Base-by-base conservation (phyloP, 2,113 vertebrate genomes). In the Ictalurus furcatus region DNA sequence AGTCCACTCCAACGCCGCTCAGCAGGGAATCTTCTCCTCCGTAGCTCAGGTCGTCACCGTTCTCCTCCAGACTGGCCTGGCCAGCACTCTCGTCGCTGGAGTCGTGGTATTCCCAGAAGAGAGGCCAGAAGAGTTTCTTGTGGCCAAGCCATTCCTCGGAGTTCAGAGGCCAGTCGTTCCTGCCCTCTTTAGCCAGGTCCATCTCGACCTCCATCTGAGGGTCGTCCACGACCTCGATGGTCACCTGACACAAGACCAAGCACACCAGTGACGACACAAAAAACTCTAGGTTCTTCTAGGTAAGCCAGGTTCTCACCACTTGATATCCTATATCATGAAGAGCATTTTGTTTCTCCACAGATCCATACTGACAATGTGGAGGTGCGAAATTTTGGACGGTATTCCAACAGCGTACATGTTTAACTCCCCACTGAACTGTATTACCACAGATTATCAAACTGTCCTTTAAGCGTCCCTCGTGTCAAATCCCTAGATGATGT, bases 81-180 rank as follows among this genome's bases (percentile, higher is more conserved):
- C 65, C 88, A 63, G 92, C 89, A 1, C 88, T 94, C 0, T 93
- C 94, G 85, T 96, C 95, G 17, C 91, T 2, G 0, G 94, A 94
- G 59, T 97, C 96, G 0, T 93, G 94, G 88, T 97, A 97, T 85
- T 97, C 95, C 97, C 97, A 97, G 91, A 97, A 97, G 87, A 98
- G 94, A 0, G 97, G 96, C 97, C 97, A 97, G 93, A 97, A 97
- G 28, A 97, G 90, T 80, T 96, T 96, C 86, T 96, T 96, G 93
- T 97, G 91, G 6, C 95, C 95, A 78, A 94, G 30, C 96, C 96
- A 96, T 90, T 95, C 94, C 73, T 96, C 92, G 6, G 96, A 93
- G 0, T 84, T 92, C 84, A 96, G 87, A 58, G 97, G 96, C 97
- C 96, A 97, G 91, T 94, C 95, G 54, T 93, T 95, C 44, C 94